Evolutionary conservation across 2,797 vertebrate species (phyloP), one percentile per base, ranked within the genome.

Genomic region (Lophotriccus pileatus): DNA sequence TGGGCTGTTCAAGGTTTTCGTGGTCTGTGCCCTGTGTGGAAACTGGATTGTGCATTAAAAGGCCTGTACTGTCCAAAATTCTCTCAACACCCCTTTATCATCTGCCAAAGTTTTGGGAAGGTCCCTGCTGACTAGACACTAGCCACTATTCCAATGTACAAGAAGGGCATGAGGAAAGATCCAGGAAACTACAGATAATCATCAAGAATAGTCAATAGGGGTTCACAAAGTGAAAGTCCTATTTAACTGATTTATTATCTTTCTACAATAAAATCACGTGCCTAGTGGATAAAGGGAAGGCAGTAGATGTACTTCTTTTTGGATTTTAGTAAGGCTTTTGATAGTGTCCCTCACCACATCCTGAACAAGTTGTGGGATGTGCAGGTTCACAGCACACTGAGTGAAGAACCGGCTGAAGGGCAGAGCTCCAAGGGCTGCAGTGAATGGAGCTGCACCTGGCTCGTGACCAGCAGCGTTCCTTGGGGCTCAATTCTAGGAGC

Each of bases 391-490:
- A 30, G 49, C 4, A 7, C 21, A 21, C 34, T 43, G 28, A 32
- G 7, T 41, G 28, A 74, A 88, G 50, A 78, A 60, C n/a, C 67
- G 16, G 17, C 27, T 30, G n/a, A 56, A 83, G 2, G 4, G 39
- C 52, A 83, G 20, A 49, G 23, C 23, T 72, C 1, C 2, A 63
- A 50, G 5, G 14, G 14, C 12, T 79, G 52, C 27, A 63, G 32
- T 46, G 20, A 70, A 67, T 5, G 30, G 19, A 37, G 49, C 37
- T 64, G 24, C 37, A 30, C 12, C n/a, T 9, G n/a, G 10, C 21
- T 36, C 18, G 16, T 3, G 1, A 69, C 22, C 46, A 66, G 41
- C 1, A 1, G 14, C 32, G 19, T 3, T 46, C n/a, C n/a, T 34
- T 36, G 49, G 20, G 24, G 34, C 14, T n/a, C 72, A 53, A 2